Evolutionary conservation across 2,113 vertebrate species (phyloP).

Genomic region (Leucosticte australis): DNA sequence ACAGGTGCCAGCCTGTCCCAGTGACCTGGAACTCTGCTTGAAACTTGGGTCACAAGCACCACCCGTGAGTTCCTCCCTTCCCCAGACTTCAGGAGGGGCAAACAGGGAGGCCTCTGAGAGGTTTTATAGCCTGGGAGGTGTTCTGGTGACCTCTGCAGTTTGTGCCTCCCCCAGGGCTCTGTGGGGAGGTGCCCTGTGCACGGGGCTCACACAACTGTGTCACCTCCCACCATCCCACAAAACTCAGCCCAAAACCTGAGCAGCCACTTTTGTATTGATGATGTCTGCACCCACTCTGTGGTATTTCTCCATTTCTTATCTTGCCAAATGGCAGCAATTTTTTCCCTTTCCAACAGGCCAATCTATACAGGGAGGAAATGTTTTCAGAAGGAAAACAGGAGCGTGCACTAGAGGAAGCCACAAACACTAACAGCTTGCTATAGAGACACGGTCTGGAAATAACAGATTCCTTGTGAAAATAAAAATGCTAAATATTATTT

Average conservation of each 20-base stretch:
- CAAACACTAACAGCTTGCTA: slow-evolving; percentile 44
- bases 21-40: neutral
- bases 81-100: neutral
- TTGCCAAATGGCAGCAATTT: neutral
- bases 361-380: neutral
- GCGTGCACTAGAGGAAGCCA: neutral
- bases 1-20: neutral
- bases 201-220: neutral
- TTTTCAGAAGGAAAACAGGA: neutral
- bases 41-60: neutral
- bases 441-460: neutral
- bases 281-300: neutral
- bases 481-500: slow-evolving; percentile 3
- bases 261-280: neutral
- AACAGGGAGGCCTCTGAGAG: neutral
- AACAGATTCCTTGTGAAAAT: slow-evolving; percentile 24
- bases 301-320: neutral
- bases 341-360: neutral
- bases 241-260: neutral
- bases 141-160: neutral
- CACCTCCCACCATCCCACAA: neutral
- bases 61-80: accelerated
- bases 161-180: neutral
- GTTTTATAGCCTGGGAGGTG: accelerated
- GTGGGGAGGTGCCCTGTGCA: accelerated